These are phyloP conservation scores for Vespertilio murinus DNA, from an alignment of 2,797 vertebrate species.

Conservation along the genomic window DNA sequence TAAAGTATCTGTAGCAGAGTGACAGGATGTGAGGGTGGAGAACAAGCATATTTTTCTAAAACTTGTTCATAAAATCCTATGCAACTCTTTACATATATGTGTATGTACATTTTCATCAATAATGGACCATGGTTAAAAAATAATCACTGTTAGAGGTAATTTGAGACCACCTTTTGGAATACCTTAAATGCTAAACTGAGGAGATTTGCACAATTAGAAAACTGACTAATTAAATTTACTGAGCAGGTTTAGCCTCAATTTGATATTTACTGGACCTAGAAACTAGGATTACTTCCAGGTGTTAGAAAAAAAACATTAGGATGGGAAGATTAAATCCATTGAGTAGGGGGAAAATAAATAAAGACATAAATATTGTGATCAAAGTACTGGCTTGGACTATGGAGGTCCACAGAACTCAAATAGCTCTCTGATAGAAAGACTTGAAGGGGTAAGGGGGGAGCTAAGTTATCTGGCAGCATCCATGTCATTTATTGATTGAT, in stretches of 20 bases:
- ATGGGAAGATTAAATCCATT: conserved; percentile 9
- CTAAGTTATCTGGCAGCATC: not conserved
- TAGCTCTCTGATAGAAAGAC: not conserved
- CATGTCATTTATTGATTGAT: not conserved
- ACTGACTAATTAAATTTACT: not conserved
- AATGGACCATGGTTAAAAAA: not conserved
- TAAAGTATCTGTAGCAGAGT: not conserved
- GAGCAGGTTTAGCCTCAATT: not conserved
- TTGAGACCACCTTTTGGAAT: not conserved
- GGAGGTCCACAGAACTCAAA: not conserved
- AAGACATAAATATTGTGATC: not conserved
- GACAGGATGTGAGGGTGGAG: not conserved
- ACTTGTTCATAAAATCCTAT: not conserved
- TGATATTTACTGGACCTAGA: not conserved
- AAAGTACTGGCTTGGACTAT: not conserved
- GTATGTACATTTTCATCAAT: not conserved
- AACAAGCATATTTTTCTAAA: not conserved
- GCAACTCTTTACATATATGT: not conserved
- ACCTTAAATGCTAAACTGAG: not conserved
- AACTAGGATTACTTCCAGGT: not conserved
- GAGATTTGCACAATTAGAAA: not conserved
- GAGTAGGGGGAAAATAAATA: not conserved
- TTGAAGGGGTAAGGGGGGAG: not conserved
- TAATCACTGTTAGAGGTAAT: not conserved
- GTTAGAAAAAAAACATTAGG: not conserved